Evolutionary conservation across 2,797 vertebrate species (phyloP).

Genomic region (Scarus forsteni): DNA sequence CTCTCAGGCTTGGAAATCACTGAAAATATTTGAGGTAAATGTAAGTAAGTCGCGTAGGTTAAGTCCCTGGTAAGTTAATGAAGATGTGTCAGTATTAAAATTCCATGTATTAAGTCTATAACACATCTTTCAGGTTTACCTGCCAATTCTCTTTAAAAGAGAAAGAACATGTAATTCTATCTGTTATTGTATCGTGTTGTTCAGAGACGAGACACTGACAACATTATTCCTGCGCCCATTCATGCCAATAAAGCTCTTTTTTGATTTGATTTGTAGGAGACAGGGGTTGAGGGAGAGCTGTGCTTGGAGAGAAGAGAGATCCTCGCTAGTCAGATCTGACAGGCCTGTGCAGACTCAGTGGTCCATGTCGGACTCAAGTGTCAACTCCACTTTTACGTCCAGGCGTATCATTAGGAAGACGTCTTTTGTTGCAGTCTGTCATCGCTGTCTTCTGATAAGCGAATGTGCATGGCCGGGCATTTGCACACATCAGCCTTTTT

Average conservation of each 20-base stretch:
- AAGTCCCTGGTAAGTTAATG: too few species aligned
- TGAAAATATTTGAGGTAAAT: too few species aligned
- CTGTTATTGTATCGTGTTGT: conserved; percentile 48
- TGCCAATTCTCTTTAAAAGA: conserved; percentile 25
- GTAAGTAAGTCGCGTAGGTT: too few species aligned
- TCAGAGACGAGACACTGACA: conserved; percentile 51
- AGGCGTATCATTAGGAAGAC: conserved; percentile 65
- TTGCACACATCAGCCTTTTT: conserved; percentile 43
- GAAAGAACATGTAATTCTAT: conserved; percentile 31
- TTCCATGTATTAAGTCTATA: conserved; percentile 7
- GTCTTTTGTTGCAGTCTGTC: conserved; percentile 59
- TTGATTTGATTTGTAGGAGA: conserved; percentile 64
- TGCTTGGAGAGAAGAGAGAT: conserved; percentile 47
- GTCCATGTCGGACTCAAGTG: conserved; percentile 60
- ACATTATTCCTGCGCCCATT: conserved; percentile 40
- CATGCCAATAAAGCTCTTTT: conserved; percentile 42
- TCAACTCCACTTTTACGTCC: conserved; percentile 61
- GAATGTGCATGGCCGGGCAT: conserved; percentile 13
- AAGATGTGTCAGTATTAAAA: too few species aligned
- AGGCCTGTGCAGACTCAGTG: conserved; percentile 56
- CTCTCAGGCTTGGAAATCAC: too few species aligned
- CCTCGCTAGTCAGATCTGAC: conserved; percentile 62
- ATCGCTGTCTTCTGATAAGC: conserved; percentile 35
- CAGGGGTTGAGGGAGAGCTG: conserved; percentile 25
- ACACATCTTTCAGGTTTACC: conserved; percentile 16